Evolutionary conservation across 2,113 vertebrate species (phyloP).

Genomic region (Anser brachyrhynchus): DNA sequence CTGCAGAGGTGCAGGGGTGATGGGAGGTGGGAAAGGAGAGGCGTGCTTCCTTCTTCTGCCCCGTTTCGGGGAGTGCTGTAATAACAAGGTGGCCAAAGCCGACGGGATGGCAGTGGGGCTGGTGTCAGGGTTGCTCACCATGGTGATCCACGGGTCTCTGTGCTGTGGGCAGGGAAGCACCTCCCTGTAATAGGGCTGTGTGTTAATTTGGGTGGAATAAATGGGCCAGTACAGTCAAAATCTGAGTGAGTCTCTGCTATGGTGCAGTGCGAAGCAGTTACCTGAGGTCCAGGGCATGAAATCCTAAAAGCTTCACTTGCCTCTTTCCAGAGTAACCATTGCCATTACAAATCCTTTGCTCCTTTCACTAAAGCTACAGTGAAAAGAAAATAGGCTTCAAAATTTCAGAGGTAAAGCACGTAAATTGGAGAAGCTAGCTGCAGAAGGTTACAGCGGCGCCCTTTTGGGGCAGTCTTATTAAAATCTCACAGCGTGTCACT

Average conservation of each 20-base stretch:
- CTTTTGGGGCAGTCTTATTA: background rate
- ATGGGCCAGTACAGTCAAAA: background rate
- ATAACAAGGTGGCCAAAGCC: background rate
- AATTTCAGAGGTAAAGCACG: slow-evolving; percentile 28
- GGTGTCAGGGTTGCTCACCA: background rate
- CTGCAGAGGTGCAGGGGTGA: no score
- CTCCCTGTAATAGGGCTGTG: background rate
- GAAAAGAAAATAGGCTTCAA: slow-evolving; percentile 39
- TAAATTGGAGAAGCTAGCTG: slow-evolving; percentile 25
- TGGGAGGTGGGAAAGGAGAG: background rate
- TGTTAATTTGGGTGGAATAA: background rate
- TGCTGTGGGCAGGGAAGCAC: background rate
- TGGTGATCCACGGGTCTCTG: background rate
- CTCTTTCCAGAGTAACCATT: background rate
- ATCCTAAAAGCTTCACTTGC: background rate
- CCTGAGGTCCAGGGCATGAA: background rate
- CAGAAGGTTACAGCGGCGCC: background rate
- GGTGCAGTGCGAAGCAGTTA: background rate
- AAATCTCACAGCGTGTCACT: background rate
- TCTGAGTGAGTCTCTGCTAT: background rate
- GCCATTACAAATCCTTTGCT: slow-evolving; percentile 38
- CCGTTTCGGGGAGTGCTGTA: no score
- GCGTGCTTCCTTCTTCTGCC: no score
- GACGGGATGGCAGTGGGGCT: rapidly evolving
- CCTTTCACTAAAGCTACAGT: slow-evolving; percentile 31